Conservation (phyloP, 2,113 vertebrate species). For the Ictidomys tridecemlineatus region DNA sequence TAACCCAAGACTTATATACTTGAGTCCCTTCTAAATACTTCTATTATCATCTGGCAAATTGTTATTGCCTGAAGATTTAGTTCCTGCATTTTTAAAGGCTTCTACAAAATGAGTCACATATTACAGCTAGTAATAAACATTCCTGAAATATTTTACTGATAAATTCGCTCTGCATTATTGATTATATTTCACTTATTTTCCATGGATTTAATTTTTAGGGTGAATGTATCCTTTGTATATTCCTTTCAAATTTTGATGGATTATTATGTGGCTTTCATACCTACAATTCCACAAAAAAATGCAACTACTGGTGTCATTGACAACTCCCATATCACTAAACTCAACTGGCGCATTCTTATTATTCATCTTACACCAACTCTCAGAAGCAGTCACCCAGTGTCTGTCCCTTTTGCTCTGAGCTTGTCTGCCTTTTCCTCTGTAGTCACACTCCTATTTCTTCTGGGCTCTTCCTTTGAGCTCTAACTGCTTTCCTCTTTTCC, state of each 20-base stretch:
- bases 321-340: background rate
- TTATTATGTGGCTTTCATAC: background rate
- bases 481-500: background rate
- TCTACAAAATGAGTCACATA: background rate
- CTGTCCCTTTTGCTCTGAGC: background rate
- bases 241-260: background rate
- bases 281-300: background rate
- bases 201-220: background rate
- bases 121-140: background rate
- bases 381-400: background rate
- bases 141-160: background rate
- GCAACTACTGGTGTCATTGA: background rate
- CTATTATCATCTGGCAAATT: background rate
- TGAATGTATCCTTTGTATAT: background rate
- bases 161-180: background rate
- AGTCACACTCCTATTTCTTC: background rate
- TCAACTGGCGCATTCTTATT: background rate
- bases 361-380: background rate
- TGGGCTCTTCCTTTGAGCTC: background rate
- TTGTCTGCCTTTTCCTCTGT: background rate
- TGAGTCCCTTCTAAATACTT: conserved; percentile 6
- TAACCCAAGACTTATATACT: background rate
- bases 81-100: background rate
- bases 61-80: background rate
- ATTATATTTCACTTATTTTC: background rate